Conservation (phyloP, 2,797 vertebrate genomes). For the Mormyrops attenuatus region DNA sequence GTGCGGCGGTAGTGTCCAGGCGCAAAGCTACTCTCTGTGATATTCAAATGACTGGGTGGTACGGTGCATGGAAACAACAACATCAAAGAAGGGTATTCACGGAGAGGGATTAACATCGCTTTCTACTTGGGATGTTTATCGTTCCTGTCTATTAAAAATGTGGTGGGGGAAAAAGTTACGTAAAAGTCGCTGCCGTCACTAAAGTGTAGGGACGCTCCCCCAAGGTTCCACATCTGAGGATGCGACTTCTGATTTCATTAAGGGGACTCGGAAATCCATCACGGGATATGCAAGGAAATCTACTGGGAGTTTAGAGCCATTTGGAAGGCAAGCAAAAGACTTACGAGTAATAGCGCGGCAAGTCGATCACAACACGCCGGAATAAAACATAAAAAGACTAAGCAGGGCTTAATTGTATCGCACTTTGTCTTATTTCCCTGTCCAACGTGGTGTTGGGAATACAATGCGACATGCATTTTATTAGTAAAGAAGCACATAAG, state of each 20-base stretch:
- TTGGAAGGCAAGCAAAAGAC: background rate
- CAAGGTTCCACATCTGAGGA: background rate
- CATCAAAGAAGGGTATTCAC: conserved; percentile 72
- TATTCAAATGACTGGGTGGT: conserved; percentile 75
- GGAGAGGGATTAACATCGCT: conserved; percentile 9
- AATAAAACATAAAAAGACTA: background rate
- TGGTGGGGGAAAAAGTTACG: background rate
- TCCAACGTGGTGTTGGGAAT: background rate
- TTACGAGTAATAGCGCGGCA: background rate
- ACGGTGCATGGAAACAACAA: conserved; percentile 68
- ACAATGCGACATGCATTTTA: background rate
- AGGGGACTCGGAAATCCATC: background rate
- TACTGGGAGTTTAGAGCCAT: background rate
- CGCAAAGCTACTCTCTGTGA: conserved; percentile 66
- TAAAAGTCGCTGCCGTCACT: conserved; percentile 3
- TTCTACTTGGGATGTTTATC: conserved; percentile 18
- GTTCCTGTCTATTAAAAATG: background rate
- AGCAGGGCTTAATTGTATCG: background rate
- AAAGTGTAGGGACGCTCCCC: background rate
- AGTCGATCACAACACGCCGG: background rate
- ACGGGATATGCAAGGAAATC: background rate
- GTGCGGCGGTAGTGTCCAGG: conserved; percentile 58
- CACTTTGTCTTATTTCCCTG: background rate
- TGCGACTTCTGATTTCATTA: background rate
- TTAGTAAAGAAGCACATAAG: background rate